Percentiles rank a stretch among this genome's conserved stretches.
Evolutionary conservation across 2,797 vertebrate species (phyloP).

Genomic region (Rhodeus uyekii): DNA sequence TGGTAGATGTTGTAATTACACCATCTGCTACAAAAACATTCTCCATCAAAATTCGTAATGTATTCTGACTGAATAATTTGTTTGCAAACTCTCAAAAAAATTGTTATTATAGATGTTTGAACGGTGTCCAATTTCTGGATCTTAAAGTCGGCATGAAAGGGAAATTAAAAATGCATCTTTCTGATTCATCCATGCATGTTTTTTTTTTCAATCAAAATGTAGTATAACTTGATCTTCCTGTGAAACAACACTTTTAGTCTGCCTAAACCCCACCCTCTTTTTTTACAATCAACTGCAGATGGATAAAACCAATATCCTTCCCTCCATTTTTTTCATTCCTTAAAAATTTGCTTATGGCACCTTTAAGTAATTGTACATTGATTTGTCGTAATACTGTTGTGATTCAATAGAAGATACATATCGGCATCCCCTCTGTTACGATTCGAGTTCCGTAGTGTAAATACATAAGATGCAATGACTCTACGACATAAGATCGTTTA

Average conservation of each 20-base stretch:
- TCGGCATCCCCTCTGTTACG: constrained; percentile 62
- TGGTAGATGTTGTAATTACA: not conserved
- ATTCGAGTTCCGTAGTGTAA: constrained; percentile 71
- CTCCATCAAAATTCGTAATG: not conserved
- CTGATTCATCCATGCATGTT: too few relatives aligned
- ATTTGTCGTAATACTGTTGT: constrained; percentile 21
- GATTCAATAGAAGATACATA: constrained; percentile 53
- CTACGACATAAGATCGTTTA: constrained; percentile 75
- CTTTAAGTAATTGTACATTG: constrained; percentile 50
- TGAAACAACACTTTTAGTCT: too few relatives aligned
- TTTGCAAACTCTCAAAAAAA: not conserved
- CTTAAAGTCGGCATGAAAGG: not conserved
- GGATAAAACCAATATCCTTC: not conserved
- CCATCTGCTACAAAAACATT: not conserved
- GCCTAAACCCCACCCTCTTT: not conserved
- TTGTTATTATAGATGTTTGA: not conserved
- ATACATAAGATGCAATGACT: constrained; percentile 74
- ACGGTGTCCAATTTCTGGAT: not conserved
- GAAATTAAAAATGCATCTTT: too few relatives aligned
- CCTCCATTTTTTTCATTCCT: not conserved
- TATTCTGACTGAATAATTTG: not conserved
- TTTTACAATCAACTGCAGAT: not conserved
- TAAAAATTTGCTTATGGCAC: not conserved
- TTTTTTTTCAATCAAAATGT: not conserved
- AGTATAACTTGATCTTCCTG: not conserved